A percentile compares a stretch with the other conserved stretches of the same genome.
Evolutionary conservation across 2,888 invertebrate species (phyloP).

Genomic region (Plebejus anna): DNA sequence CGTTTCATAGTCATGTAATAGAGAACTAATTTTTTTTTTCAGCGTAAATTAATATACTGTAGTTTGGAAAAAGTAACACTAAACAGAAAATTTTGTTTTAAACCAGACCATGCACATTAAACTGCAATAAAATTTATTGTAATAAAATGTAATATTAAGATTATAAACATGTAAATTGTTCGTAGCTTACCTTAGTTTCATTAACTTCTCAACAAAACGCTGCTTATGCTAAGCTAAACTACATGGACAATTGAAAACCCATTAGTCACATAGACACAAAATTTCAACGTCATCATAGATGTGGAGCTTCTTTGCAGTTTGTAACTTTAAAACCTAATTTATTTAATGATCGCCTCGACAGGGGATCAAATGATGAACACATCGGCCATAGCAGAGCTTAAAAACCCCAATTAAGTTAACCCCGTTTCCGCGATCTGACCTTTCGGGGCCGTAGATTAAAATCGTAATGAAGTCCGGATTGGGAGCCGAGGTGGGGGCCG

Average conservation of each 20-base stretch:
- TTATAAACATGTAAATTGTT: not conserved
- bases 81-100: too few relatives aligned
- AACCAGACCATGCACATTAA: too few relatives aligned
- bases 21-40: not conserved
- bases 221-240: not conserved
- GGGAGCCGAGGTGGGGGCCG: not conserved
- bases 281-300: not conserved
- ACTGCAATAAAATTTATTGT: too few relatives aligned
- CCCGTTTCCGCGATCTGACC: slow-evolving; percentile 42
- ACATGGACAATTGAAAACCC: too few relatives aligned
- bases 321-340: not conserved
- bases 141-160: too few relatives aligned
- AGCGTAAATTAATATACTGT: not conserved
- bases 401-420: slow-evolving; percentile 27
- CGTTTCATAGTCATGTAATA: not conserved
- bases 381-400: slow-evolving; percentile 21
- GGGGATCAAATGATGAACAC: slow-evolving; percentile 24
- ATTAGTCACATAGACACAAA: too few relatives aligned
- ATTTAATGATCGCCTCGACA: not conserved
- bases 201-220: not conserved
- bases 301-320: not conserved
- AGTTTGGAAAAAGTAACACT: not conserved
- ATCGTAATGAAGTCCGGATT: slow-evolving; percentile 49
- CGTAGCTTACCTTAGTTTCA: not conserved
- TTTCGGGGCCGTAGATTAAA: slow-evolving; percentile 48